Evolutionary conservation across 2,888 invertebrate species (phyloP), one percentile per base, ranked within the genome.

Genomic region (Aphodius granarius): DNA sequence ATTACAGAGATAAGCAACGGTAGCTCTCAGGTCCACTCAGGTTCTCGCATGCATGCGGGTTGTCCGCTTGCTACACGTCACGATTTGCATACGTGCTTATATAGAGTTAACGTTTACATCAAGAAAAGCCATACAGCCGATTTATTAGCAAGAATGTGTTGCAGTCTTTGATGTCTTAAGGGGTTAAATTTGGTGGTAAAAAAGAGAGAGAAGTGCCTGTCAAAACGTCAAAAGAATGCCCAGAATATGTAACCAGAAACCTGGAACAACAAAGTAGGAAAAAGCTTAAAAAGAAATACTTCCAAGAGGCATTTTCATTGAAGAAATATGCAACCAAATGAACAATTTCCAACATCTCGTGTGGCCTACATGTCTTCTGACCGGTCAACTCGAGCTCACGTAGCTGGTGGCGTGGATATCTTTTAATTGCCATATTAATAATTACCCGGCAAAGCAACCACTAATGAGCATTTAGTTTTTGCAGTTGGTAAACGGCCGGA

Each of bases 381-480:
- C 21, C 22, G 21, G 68, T 68, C 68, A 68, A 68, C n/a, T 5
- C 68, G 68, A 13, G 16, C 21, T 9, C 9, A 22, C 68, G 21
- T n/a, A n/a, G n/a, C 22, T 22, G 68, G 68, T 68, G 68, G 20
- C 68, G 22, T 16, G 20, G 68, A 13, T 20, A 68, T 21, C 21
- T 68, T 68, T 68, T 68, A 68, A 68, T 68, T 68, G 68, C 68
- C 68, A 68, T 68, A 68, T 68, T 68, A 21, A 68, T 68, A 68
- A 68, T 68, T 68, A 68, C 68, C 68, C 68, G 68, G 68, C 68
- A 21, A 68, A 68, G 19, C 22, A 68, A n/a, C 22, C 68, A 22
- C 68, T 68, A 68, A 68, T 68, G 68, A 68, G n/a, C 68, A 68
- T 68, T 68, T 68, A 68, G 68, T 68, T 68, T 68, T 68, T 68